phyloP scores from a whole-genome alignment of 2,797 vertebrate genomes.

The Pangasius larnaudii region DNA sequence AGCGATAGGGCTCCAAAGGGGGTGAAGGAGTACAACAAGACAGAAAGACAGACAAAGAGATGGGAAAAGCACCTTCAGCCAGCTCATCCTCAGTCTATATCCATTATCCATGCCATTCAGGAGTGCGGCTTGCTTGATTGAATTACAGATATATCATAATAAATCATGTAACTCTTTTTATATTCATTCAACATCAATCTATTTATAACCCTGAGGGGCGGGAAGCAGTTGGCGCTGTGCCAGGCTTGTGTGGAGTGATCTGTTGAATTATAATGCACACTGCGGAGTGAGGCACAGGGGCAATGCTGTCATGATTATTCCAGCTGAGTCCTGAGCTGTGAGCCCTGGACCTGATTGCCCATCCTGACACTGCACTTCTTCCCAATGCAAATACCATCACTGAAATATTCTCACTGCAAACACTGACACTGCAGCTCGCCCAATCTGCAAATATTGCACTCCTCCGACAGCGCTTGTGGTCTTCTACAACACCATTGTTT shows the following conservation, averaged over 20 bases:
- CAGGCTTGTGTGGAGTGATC: slow-evolving; percentile 46
- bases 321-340: slow-evolving; percentile 25
- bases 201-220: slow-evolving; percentile 57
- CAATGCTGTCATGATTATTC: slow-evolving; percentile 73
- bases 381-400: slow-evolving; percentile 42
- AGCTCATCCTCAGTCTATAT: slow-evolving; percentile 36
- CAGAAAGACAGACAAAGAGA: slow-evolving; percentile 37
- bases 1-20: neutral
- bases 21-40: slow-evolving; percentile 28
- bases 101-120: slow-evolving; percentile 54
- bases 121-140: slow-evolving; percentile 52
- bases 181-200: slow-evolving; percentile 60
- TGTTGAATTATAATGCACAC: slow-evolving; percentile 52
- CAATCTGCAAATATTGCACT: neutral
- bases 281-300: slow-evolving; percentile 39
- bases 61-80: slow-evolving; percentile 38
- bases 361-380: slow-evolving; percentile 74
- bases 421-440: neutral
- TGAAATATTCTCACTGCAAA: slow-evolving; percentile 52
- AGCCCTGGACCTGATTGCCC: slow-evolving; percentile 60
- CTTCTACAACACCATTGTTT: neutral
- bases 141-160: slow-evolving; percentile 62
- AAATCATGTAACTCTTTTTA: slow-evolving; percentile 59
- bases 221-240: slow-evolving; percentile 51
- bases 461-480: neutral